These are phyloP conservation scores for Catharus minimus DNA, from an alignment of 2,113 vertebrate species.

Conservation along the genomic window DNA sequence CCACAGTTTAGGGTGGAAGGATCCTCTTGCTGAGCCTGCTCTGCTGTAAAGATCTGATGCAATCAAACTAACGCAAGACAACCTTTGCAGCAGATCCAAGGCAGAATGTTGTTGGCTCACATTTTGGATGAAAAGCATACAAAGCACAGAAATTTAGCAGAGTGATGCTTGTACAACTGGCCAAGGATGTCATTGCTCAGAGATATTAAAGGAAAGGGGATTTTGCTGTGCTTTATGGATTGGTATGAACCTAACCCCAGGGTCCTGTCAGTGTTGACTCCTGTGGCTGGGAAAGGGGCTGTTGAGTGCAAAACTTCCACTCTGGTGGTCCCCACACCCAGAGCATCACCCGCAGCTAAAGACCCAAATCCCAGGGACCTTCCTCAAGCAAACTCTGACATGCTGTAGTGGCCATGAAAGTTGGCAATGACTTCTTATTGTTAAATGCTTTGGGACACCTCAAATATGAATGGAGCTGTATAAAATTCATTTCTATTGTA, in stretches of 20 bases:
- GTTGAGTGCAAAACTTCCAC: neutral
- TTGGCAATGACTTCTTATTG: neutral
- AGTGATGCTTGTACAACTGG: neutral
- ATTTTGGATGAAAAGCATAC: neutral
- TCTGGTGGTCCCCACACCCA: neutral
- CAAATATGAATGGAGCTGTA: conserved; percentile 43
- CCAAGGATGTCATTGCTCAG: neutral
- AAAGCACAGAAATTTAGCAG: neutral
- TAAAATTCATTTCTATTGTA: conserved; percentile 33
- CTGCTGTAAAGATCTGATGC: neutral
- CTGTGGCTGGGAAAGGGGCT: neutral
- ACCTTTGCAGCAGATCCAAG: neutral
- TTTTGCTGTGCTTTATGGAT: neutral
- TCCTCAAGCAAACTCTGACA: neutral
- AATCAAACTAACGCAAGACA: neutral
- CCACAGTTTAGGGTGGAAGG: neutral
- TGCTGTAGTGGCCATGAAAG: neutral
- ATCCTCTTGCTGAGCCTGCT: neutral
- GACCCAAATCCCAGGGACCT: neutral
- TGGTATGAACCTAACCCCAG: neutral
- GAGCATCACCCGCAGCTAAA: neutral
- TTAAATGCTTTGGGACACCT: conserved; percentile 50
- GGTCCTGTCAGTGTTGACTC: neutral
- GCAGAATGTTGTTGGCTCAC: neutral
- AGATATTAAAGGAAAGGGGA: neutral